phyloP scores from a whole-genome alignment of 2,113 vertebrate species.

The Corythaixoides concolor region DNA sequence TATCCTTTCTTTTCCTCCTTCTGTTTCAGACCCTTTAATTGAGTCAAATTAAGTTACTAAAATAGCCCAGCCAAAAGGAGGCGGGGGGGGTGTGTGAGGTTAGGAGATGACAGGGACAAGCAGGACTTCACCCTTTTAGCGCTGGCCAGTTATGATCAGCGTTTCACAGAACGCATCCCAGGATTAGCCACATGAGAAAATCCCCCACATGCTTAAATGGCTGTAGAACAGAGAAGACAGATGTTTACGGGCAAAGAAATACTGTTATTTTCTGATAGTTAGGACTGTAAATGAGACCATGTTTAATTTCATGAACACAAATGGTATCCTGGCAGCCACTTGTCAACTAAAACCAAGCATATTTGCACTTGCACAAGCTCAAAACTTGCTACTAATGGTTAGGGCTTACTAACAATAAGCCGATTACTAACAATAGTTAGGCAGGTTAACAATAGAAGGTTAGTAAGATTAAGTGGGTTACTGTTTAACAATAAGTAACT shows the following conservation, averaged over 20 bases:
- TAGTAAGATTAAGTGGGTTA: neutral
- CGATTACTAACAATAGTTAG: slow-evolving; percentile 17
- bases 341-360: neutral
- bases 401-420: neutral
- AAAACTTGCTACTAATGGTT: neutral
- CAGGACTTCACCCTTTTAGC: neutral
- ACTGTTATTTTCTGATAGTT: neutral
- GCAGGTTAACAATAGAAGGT: slow-evolving; percentile 6
- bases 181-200: neutral
- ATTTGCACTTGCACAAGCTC: neutral
- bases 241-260: neutral
- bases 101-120: neutral
- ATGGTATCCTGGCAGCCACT: accelerated
- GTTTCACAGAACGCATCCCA: neutral
- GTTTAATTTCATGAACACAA: neutral
- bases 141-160: neutral
- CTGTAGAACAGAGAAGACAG: neutral
- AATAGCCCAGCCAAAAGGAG: neutral
- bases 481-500: neutral
- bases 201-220: neutral
- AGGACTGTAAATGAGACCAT: neutral
- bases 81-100: too few species aligned
- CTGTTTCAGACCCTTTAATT: neutral
- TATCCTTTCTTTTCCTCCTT: neutral
- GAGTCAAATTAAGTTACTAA: neutral